Percentiles rank a stretch among this genome's conserved stretches.
phyloP scores from a whole-genome alignment of 2,113 vertebrate species.

The Oncorhynchus kisutch region DNA sequence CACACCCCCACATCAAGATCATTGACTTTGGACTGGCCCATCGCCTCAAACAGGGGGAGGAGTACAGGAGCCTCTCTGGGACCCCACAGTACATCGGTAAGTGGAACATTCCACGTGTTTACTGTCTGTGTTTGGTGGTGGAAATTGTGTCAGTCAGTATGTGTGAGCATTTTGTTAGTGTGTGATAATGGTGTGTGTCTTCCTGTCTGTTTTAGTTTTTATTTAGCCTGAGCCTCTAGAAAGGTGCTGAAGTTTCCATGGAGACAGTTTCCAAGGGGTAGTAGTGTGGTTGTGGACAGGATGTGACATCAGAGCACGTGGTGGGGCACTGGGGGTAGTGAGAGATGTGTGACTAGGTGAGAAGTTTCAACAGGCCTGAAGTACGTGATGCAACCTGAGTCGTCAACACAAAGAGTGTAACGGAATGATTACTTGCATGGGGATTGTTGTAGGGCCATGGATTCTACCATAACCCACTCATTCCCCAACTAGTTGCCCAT shows the following conservation, averaged over 20 bases:
- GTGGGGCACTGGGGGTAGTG: not conserved
- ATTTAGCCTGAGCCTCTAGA: not conserved
- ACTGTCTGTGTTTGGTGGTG: too few species aligned
- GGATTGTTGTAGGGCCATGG: too few species aligned
- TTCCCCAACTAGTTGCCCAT: too few species aligned
- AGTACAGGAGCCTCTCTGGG: conserved; percentile 75
- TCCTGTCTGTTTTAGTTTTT: too few species aligned
- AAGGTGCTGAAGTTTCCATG: conserved; percentile 19
- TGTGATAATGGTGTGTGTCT: not conserved
- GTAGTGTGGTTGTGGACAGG: conserved; percentile 1
- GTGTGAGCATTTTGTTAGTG: too few species aligned
- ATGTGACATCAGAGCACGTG: conserved; percentile 1
- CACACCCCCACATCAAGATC: conserved; percentile 73
- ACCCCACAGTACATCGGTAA: conserved; percentile 86
- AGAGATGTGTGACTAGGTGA: too few species aligned
- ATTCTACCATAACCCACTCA: too few species aligned
- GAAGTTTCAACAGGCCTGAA: too few species aligned
- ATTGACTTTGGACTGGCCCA: conserved; percentile 80
- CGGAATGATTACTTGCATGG: too few species aligned
- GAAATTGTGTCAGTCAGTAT: too few species aligned
- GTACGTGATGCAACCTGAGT: too few species aligned
- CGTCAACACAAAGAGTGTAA: too few species aligned
- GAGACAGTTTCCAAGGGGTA: conserved; percentile 32
- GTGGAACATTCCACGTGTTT: conserved; percentile 39
- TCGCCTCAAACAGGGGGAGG: conserved; percentile 62